Base-by-base conservation (phyloP, 2,113 vertebrate species). In the Anhinga rufa region DNA sequence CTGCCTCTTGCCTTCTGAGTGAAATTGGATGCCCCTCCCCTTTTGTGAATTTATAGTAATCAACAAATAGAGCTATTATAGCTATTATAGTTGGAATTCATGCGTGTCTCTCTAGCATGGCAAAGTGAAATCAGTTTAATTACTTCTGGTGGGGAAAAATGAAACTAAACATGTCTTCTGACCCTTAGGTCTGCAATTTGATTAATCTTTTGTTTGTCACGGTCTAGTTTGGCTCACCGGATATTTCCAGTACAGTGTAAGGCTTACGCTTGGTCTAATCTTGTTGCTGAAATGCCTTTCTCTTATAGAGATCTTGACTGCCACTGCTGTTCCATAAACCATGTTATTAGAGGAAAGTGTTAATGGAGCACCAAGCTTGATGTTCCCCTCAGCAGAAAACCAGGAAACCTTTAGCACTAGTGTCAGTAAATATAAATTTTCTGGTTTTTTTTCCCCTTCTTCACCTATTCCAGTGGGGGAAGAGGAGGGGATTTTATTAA, bases 401-500 rank as follows among this genome's bases (percentile, higher is more conserved):
- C 34, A 57, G 62, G 52, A 76, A 89, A 74, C 46, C 58, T 77
- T 86, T 68, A 46, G 38, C 71, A 51, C 46, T 60, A 31, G 34
- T 70, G 75, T 74, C 95, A 94, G 78, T 58, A 68, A 66, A 90
- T 80, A 74, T 6, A 49, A 49, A n/a, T 91, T 89, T 92, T 82
- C 36, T 82, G 19, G 4, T 0, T 7, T 69, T 87, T 38, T 57
- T 64, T 7, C 5, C 24, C 25, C 7, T 6, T 44, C 36, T 85
- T 85, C 76, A 31, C 68, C 38, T 83, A 51, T 81, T 92, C 42
- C 60, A 83, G 17, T 38, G 78, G 54, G 29, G 49, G 16, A 1
- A 26, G 64, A 91, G 72, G 65, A 82, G 34, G 78, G 77, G 76
- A 82, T 93, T 90, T 83, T 92, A 93, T 93, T 93, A 96, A 96